Percentiles rank a stretch among this genome's conserved stretches.
phyloP scores from a whole-genome alignment of 2,113 vertebrate genomes.

The Leucosticte australis region DNA sequence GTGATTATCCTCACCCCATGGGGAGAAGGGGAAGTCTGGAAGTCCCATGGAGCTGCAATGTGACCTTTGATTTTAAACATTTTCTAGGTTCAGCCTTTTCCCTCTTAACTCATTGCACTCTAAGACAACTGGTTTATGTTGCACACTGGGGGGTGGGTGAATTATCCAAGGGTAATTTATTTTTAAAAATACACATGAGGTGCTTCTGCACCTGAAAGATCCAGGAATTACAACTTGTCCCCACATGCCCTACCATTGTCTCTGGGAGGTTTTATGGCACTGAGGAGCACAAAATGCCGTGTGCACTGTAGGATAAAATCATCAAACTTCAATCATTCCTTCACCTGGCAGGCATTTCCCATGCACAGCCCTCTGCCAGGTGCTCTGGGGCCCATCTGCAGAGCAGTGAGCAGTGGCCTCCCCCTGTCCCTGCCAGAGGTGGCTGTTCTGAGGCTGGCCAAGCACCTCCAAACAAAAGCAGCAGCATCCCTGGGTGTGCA shows the following conservation, averaged over 20 bases:
- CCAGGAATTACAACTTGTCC: not conserved
- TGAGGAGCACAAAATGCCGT: not conserved
- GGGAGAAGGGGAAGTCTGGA: not conserved
- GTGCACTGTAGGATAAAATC: not conserved
- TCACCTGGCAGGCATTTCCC: not conserved
- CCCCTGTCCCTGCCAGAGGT: not conserved
- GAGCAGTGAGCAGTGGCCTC: not conserved
- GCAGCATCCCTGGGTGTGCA: not conserved
- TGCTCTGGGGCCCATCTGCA: not conserved
- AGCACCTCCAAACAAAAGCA: not conserved
- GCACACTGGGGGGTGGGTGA: rapidly evolving
- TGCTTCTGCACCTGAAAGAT: not conserved
- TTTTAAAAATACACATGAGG: not conserved
- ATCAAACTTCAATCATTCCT: not conserved
- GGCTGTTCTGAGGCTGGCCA: not conserved
- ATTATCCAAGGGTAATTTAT: not conserved
- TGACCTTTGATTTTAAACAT: not conserved
- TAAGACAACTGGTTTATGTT: not conserved
- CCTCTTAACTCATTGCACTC: not conserved
- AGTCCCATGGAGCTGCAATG: not conserved
- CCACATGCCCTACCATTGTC: not conserved
- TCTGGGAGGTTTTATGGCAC: not conserved
- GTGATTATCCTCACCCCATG: not conserved
- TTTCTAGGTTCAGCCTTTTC: not conserved
- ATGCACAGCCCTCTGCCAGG: not conserved